These are phyloP conservation scores for Tamandua tetradactyla DNA, from an alignment of 2,797 vertebrate species.

Conservation along the genomic window DNA sequence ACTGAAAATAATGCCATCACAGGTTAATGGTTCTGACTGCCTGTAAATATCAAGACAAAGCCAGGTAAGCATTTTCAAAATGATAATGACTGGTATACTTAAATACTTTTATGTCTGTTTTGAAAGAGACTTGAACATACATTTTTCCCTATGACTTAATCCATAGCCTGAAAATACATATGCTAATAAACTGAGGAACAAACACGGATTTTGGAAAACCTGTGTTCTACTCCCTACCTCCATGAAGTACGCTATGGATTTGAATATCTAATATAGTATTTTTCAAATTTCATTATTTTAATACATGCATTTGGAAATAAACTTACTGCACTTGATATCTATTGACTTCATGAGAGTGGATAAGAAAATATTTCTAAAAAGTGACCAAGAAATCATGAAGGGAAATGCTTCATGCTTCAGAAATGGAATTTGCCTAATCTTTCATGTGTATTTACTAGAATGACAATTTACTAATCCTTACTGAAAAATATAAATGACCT, in stretches of 20 bases:
- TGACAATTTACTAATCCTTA: background rate
- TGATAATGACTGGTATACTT: conserved; percentile 8
- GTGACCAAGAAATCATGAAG: background rate
- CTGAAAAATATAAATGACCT: background rate
- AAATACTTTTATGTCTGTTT: conserved; percentile 9
- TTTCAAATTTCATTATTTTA: conserved; percentile 9
- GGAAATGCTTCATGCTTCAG: background rate
- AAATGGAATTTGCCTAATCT: background rate
- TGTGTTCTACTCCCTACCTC: background rate
- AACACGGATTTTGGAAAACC: background rate
- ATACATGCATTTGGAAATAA: background rate
- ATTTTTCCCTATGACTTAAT: background rate
- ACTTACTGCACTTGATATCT: background rate
- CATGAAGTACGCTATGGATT: background rate
- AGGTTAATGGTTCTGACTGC: conserved; percentile 34
- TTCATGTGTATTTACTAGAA: background rate
- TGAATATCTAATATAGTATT: background rate
- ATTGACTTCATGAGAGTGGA: background rate
- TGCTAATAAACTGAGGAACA: background rate
- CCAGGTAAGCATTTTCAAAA: conserved; percentile 10
- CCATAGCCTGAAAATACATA: background rate
- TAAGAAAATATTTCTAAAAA: background rate
- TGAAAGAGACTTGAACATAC: background rate
- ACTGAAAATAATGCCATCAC: conserved; percentile 55
- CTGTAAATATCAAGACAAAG: conserved; percentile 48